Conservation (phyloP, 2,888 invertebrate species). For the Tricholauxania praeusta region DNA sequence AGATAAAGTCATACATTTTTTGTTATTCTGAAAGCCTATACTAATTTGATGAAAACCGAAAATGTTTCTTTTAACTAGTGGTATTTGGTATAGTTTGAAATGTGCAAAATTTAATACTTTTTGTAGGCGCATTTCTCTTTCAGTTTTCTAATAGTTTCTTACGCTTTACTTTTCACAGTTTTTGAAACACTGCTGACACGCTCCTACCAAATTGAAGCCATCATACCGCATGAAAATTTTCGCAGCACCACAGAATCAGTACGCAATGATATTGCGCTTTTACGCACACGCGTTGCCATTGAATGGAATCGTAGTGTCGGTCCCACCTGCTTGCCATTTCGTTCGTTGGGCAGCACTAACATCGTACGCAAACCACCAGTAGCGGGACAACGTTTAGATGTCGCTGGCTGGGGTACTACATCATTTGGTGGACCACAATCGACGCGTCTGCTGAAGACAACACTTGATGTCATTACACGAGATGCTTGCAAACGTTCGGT, state of each 20-base stretch:
- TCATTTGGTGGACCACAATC: constrained; percentile 71
- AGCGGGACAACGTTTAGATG: constrained; percentile 67
- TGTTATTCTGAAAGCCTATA: too few relatives aligned
- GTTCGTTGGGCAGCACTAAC: constrained; percentile 35
- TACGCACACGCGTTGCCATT: constrained; percentile 68
- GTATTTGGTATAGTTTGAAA: too few relatives aligned
- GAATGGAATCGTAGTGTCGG: constrained; percentile 70
- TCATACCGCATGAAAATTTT: constrained; percentile 68
- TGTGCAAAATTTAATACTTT: too few relatives aligned
- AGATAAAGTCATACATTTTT: too few relatives aligned
- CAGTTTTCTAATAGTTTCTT: too few relatives aligned
- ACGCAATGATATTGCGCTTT: constrained; percentile 71
- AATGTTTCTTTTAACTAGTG: too few relatives aligned
- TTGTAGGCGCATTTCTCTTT: too few relatives aligned
- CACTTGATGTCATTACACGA: constrained; percentile 68
- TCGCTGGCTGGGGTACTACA: constrained; percentile 72
- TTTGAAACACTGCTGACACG: constrained; percentile 66
- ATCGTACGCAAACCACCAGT: constrained; percentile 47
- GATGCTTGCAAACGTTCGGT: constrained; percentile 63
- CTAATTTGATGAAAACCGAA: too few relatives aligned
- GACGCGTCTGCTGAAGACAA: constrained; percentile 69
- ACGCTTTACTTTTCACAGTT: constrained; percentile 32
- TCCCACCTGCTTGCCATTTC: constrained; percentile 73
- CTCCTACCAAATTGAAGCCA: constrained; percentile 61
- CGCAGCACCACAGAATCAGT: constrained; percentile 49